Base-by-base conservation (phyloP, 2,888 invertebrate genomes). In the Acrobeloides nanus region DNA sequence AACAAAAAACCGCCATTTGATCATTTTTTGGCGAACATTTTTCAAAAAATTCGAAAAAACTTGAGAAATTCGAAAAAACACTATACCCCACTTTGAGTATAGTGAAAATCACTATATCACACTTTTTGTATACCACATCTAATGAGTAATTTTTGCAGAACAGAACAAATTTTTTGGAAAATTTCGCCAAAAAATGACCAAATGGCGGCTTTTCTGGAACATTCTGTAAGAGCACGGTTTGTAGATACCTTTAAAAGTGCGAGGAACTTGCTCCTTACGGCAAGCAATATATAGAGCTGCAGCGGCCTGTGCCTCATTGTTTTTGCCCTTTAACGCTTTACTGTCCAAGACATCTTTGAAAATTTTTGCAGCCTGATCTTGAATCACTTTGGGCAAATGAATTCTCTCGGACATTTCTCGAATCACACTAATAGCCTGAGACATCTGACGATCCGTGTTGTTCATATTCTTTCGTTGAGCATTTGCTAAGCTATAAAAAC, bases 271-370 rank as follows among this genome's bases (percentile, higher is more conserved):
- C 76, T 97, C 97, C 72, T 97, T 93, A 1, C 97, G 81, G 72
- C 97, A 99, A 0, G 97, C 95, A 56, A 99, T 97, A 75, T 97
- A 99, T 24, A 99, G 80, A 76, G 95, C 97, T 0, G 97, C 95
- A 0, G 97, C 93, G 0, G 93, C 92, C 66, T 97, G 95, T 0
- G 97, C 95, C 76, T 97, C 95, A 73, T 92, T 93, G 2, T 90
- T 86, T 55, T 93, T 82, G 6, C 93, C 74, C 23, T 62, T 59
- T 7, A 75, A 56, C 6, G 64, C 65, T 42, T 71, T 69, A 23
- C 61, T 61, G 38, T 74, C 72, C 38, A 73, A 54, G 10, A 75
- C 73, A 62, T 97, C 92, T 78, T 97, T 97, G 75, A 97, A 97
- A 46, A 95, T 80, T 74, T 87, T 87, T 73, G 92, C 90, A 1